These are phyloP conservation scores for Drosophila repleta DNA, from an alignment of 1,140 invertebrate genomes.

Conservation along the genomic window DNA sequence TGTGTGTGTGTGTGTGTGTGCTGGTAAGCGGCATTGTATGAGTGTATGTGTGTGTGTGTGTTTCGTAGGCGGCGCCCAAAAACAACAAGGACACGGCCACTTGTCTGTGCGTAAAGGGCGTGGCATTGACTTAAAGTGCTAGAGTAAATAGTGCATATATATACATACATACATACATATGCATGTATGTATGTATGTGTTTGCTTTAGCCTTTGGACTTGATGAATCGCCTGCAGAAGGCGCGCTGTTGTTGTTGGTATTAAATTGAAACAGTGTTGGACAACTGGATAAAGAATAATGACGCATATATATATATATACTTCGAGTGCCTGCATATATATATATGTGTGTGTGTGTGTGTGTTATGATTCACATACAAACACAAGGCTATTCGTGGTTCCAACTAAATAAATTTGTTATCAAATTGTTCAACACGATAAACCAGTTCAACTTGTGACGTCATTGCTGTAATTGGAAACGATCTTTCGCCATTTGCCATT, in stretches of 20 bases:
- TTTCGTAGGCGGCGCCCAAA: constrained; percentile 28
- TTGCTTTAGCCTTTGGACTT: constrained; percentile 55
- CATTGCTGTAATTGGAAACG: constrained; percentile 37
- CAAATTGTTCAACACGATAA: constrained; percentile 18
- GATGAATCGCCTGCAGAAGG: constrained; percentile 7
- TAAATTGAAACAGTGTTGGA: constrained; percentile 29
- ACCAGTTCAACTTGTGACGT: constrained; percentile 42
- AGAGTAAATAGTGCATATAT: not conserved
- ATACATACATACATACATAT: not conserved
- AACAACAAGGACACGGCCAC: constrained; percentile 41
- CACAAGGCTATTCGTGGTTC: not conserved
- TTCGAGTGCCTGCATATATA: constrained; percentile 21
- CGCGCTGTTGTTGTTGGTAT: constrained; percentile 22
- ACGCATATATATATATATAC: constrained; percentile 38
- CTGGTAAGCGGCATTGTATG: constrained; percentile 33
- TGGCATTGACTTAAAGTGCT: constrained; percentile 47
- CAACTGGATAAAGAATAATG: constrained; percentile 54
- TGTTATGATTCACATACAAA: constrained; percentile 34
- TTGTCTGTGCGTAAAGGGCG: constrained; percentile 55
- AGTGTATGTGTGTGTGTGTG: not conserved
- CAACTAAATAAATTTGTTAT: constrained; percentile 10
- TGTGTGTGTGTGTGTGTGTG: constrained; percentile 7
- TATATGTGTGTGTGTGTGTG: constrained; percentile 20
- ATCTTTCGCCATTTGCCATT: constrained; percentile 14
- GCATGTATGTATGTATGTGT: constrained; percentile 8